Evolutionary conservation across 2,113 vertebrate species (phyloP), one percentile per base, ranked within the genome.

Genomic region (Andinoacara biseriatus): DNA sequence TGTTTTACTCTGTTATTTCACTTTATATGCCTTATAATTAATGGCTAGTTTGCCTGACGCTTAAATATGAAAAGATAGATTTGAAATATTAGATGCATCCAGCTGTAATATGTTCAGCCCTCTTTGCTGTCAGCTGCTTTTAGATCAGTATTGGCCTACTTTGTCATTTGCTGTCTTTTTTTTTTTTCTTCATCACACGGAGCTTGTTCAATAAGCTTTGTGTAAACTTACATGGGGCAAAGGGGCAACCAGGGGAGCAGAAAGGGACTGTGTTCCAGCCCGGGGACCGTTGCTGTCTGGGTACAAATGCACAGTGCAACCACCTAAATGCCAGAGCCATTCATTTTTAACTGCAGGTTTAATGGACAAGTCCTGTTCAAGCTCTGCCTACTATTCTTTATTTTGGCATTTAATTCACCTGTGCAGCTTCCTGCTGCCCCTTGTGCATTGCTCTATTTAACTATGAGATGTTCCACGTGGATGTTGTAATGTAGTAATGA

Each of bases 291-390:
- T 57, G 35, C 78, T 59, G 82, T 77, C 58, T 13, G 54, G 22
- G 15, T 74, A 46, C 69, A 58, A 5, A 11, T 69, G 31, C 81
- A 85, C 81, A 85, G 58, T 1, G 49, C 60, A 79, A 24, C 67
- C 81, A n/a, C 54, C 57, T 46, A 77, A 74, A 80, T 75, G 80
- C 77, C 84, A 78, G 69, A 22, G 52, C 15, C 78, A 90, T 95
- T 92, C 60, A 88, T 92, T 85, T 94, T 91, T 91, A 88, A 92
- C 77, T 0, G 33, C 40, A 57, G 69, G 14, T 89, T 90, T 93
- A 93, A 94, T 92, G 88, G 85, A 91, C 87, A 88, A 87, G 82
- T 86, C 77, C 83, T 91, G 84, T 91, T 26, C 29, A 9, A 2
- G 49, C 76, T 79, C 74, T 5, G 20, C 77, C 38, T 18, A n/a